Evolutionary conservation across 2,888 invertebrate species (phyloP).

Genomic region (Cacoxenus indagator): DNA sequence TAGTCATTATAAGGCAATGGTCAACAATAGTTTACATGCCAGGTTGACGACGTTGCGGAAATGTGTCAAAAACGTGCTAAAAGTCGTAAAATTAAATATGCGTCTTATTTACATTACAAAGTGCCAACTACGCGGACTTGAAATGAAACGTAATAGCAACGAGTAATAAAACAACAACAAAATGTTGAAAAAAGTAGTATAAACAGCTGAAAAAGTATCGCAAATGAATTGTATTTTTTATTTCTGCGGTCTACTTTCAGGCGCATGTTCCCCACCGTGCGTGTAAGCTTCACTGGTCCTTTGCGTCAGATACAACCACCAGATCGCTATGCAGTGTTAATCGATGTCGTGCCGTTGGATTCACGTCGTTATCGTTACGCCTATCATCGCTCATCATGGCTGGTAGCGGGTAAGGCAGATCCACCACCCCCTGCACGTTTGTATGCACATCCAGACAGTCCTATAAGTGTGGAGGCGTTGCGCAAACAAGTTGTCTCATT

Average conservation of each 20-base stretch:
- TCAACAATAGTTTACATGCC: not conserved
- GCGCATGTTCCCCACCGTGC: conserved; percentile 98
- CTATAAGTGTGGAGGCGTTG: conserved; percentile 94
- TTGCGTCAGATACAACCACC: conserved; percentile 77
- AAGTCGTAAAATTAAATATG: conserved; percentile 64
- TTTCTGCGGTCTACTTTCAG: conserved; percentile 73
- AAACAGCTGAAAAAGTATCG: not conserved
- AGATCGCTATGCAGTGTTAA: conserved; percentile 90
- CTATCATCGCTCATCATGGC: conserved; percentile 98
- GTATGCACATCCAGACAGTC: conserved; percentile 97
- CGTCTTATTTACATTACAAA: conserved; percentile 58
- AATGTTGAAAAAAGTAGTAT: not conserved
- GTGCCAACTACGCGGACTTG: conserved; percentile 22
- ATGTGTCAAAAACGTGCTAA: conserved; percentile 64
- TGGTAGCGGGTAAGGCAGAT: conserved; percentile 98
- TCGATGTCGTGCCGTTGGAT: conserved; percentile 98
- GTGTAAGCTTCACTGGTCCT: conserved; percentile 89
- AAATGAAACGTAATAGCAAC: conserved; percentile 29
- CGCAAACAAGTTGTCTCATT: conserved; percentile 97
- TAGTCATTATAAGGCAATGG: not conserved
- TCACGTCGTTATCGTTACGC: conserved; percentile 97
- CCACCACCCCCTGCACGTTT: conserved; percentile 93
- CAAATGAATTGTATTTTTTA: not conserved
- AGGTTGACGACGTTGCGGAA: conserved; percentile 47
- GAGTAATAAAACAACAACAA: conserved; percentile 45